Base-by-base conservation (phyloP, 2,797 vertebrate genomes). In the Vultur gryphus region DNA sequence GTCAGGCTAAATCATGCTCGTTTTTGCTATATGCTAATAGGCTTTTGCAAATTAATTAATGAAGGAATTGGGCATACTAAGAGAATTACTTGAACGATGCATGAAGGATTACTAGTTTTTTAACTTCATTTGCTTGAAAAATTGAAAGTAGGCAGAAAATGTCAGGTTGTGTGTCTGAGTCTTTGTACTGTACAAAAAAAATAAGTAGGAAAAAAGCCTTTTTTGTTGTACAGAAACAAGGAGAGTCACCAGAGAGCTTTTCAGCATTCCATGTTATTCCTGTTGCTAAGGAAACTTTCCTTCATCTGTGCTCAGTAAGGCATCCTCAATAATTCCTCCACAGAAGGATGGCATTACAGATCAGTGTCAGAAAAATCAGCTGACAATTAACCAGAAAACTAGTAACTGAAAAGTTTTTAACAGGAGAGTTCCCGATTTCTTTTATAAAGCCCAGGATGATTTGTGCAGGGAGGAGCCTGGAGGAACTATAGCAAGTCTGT, bases 261-360 rank as follows among this genome's bases (percentile, higher is more conserved):
- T 84, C 93, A 95, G 72, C 49, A 91, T 94, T 96, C 93, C 88
- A 88, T 76, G 84, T 90, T 96, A 91, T 81, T 91, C 70, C 70
- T 80, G 93, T 96, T 97, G 90, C 94, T 96, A 95, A 86, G 94
- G 93, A 91, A 95, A 89, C 76, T 95, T 95, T 82, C 79, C 69
- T 93, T 95, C 84, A 90, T 94, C 82, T 87, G 41, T 55, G 52
- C 61, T 90, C 93, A 84, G 70, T 25, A 95, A 96, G 76, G 58
- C 79, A 77, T 88, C 76, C 87, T 96, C 75, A 72, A 62, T 76
- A 90, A 92, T 82, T 89, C 59, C 69, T 80, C 70, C 66, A 61
- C 62, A 89, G 90, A 91, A 29, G 65, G 57, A 85, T 64, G 29
- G 84, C 31, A 49, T 77, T 72, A 51, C 29, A 84, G 65, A 95